phyloP scores from a whole-genome alignment of 2,113 vertebrate species.

The Actenoides hombroni region DNA sequence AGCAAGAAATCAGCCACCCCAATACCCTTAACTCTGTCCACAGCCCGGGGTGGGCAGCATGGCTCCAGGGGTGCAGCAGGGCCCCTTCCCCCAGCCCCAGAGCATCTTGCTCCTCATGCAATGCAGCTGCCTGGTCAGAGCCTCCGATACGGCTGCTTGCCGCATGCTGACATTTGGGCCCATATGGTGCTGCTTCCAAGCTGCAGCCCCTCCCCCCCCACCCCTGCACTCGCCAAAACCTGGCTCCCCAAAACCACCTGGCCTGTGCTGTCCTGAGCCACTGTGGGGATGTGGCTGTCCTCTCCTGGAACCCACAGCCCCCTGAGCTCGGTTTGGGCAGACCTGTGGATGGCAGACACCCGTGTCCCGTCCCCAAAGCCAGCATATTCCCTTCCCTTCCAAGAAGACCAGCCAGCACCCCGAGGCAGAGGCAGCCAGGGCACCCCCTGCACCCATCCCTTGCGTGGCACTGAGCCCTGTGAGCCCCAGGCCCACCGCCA shows the following conservation, averaged over 20 bases:
- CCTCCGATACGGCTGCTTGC: rapidly evolving
- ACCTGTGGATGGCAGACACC: neutral
- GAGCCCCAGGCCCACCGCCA: rapidly evolving
- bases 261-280: rapidly evolving
- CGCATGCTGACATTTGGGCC: neutral
- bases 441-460: rapidly evolving
- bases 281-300: rapidly evolving
- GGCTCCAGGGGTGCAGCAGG: rapidly evolving
- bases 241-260: neutral
- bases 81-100: neutral
- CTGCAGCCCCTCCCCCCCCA: neutral
- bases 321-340: neutral
- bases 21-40: neutral
- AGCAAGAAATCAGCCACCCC: neutral
- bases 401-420: neutral
- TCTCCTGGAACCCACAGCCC: neutral
- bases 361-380: neutral
- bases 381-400: no score
- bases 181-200: neutral
- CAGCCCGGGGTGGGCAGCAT: neutral
- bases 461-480: rapidly evolving
- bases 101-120: neutral
- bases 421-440: neutral
- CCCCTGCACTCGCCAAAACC: neutral
- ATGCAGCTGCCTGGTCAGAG: neutral